phyloP scores from a whole-genome alignment of 2,888 invertebrate genomes.

The Lydus trimaculatus region DNA sequence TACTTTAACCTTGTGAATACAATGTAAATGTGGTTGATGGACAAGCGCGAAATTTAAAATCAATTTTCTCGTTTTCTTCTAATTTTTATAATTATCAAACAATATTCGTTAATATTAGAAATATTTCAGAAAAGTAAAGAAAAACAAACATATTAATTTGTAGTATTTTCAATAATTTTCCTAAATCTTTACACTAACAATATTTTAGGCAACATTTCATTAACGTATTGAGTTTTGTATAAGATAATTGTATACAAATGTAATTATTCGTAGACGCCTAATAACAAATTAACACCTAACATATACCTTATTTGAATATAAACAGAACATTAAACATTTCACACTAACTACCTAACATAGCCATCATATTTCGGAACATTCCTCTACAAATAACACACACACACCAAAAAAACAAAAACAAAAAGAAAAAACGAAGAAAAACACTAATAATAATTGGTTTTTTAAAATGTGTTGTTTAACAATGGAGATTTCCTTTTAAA shows the following conservation, averaged over 20 bases:
- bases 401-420: no score
- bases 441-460: background rate
- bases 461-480: background rate
- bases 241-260: slow-evolving; percentile 3
- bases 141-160: background rate
- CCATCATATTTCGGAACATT: slow-evolving; percentile 21
- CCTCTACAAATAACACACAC: background rate
- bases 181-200: background rate
- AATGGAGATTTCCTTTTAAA: background rate
- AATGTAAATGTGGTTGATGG: no score
- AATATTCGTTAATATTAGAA: background rate
- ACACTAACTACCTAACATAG: slow-evolving; percentile 31
- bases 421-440: background rate
- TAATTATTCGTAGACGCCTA: slow-evolving; percentile 35
- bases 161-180: background rate
- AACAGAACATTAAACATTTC: slow-evolving; percentile 26
- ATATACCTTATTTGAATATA: slow-evolving; percentile 24
- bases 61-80: no score
- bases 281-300: slow-evolving; percentile 31
- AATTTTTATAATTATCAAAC: no score
- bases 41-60: no score
- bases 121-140: background rate
- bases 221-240: background rate
- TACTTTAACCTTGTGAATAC: no score
- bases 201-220: background rate